Conservation (phyloP, 2,888 invertebrate genomes). For the Lasioglossum malachurum region DNA sequence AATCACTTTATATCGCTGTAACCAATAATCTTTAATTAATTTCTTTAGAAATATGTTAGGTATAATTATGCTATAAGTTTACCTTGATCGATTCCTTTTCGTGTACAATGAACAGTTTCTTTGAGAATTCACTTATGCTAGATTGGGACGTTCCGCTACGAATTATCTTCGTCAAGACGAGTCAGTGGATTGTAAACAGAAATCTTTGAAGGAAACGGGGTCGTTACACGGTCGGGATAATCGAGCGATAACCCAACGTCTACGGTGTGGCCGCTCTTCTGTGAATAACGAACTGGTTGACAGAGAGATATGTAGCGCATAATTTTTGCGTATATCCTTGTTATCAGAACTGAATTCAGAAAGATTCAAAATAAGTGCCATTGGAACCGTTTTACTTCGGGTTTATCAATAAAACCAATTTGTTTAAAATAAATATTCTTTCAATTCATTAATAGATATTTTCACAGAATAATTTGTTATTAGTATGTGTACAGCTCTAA, state of each 20-base stretch:
- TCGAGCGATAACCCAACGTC: conserved; percentile 62
- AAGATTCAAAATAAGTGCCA: too few relatives aligned
- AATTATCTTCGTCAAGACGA: conserved; percentile 59
- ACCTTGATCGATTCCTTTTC: not conserved
- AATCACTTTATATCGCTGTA: not conserved
- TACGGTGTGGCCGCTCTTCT: conserved; percentile 16
- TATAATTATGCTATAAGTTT: not conserved
- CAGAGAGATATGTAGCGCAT: not conserved
- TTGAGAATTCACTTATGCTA: conserved; percentile 8
- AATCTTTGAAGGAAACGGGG: conserved; percentile 62
- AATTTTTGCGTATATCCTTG: not conserved
- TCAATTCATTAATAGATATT: too few relatives aligned
- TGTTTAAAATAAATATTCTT: too few relatives aligned
- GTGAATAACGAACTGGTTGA: not conserved
- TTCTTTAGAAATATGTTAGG: not conserved
- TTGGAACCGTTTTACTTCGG: too few relatives aligned
- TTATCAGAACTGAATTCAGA: too few relatives aligned
- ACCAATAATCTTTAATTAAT: not conserved
- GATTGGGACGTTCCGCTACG: conserved; percentile 43
- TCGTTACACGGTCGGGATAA: conserved; percentile 67
- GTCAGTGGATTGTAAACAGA: conserved; percentile 63
- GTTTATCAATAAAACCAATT: too few relatives aligned
- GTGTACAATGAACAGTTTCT: not conserved
- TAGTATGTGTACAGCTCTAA: too few relatives aligned
- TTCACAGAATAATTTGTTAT: too few relatives aligned